A percentile compares a stretch with the other conserved stretches of the same genome.
These are phyloP conservation scores for Adelges cooleyi DNA, from an alignment of 1,140 invertebrate genomes.

Conservation along the genomic window DNA sequence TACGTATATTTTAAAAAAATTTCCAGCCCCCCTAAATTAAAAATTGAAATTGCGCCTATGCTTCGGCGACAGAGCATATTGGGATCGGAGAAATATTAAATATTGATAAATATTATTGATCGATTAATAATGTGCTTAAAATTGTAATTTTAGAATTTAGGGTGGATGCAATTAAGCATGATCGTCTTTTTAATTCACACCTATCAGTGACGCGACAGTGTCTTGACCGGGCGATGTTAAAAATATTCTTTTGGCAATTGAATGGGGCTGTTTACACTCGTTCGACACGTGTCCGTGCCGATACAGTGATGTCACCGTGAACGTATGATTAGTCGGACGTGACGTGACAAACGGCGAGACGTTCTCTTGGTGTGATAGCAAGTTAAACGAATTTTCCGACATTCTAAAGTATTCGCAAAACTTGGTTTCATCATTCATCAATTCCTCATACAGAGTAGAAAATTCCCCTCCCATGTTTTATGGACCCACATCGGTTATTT, in stretches of 20 bases:
- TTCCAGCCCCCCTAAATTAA: too few relatives aligned
- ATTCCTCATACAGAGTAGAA: constrained; percentile 9
- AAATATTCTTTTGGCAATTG: neutral
- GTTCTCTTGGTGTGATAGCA: neutral
- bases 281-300: neutral
- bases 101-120: too few relatives aligned
- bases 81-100: too few relatives aligned
- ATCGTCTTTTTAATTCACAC: too few relatives aligned
- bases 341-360: neutral
- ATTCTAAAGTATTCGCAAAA: constrained; percentile 31
- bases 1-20: too few relatives aligned
- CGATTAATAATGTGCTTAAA: too few relatives aligned
- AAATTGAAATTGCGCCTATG: too few relatives aligned
- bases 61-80: too few relatives aligned
- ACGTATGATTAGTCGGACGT: neutral
- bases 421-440: constrained; percentile 18
- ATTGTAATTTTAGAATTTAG: too few relatives aligned
- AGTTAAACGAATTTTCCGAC: neutral
- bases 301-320: neutral
- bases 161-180: too few relatives aligned
- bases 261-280: neutral
- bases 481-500: too few relatives aligned
- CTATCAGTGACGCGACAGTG: neutral
- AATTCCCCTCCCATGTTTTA: neutral
- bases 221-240: neutral